Evolutionary conservation across 1,140 invertebrate species (phyloP).

Genomic region (Diuraphis noxia): DNA sequence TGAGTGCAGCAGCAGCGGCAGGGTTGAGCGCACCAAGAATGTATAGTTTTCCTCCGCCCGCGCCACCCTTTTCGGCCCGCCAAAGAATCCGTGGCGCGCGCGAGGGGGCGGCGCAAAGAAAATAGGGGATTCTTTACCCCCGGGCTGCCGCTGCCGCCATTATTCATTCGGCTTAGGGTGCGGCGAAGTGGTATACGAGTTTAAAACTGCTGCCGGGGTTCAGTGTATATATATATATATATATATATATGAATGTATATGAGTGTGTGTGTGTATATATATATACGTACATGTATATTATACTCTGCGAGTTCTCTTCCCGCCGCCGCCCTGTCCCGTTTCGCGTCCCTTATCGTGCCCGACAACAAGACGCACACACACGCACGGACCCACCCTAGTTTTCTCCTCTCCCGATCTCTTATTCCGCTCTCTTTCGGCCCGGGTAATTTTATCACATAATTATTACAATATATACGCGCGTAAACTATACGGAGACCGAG

Average conservation of each 20-base stretch:
- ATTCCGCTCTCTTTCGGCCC: conserved; percentile 9
- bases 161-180: conserved; percentile 35
- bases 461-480: conserved; percentile 7
- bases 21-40: conserved; percentile 34
- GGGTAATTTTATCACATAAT: conserved; percentile 22
- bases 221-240: neutral
- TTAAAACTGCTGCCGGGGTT: conserved; percentile 47
- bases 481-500: neutral
- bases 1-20: neutral
- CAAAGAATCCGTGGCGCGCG: conserved; percentile 36
- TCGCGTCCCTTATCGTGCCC: neutral
- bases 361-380: neutral
- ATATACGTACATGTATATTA: neutral
- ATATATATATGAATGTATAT: no score
- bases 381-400: neutral
- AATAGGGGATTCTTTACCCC: conserved; percentile 52
- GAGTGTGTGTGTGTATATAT: neutral
- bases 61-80: conserved; percentile 22
- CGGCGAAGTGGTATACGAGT: conserved; percentile 8
- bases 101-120: conserved; percentile 40
- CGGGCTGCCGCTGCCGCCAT: conserved; percentile 27
- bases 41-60: neutral
- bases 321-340: neutral
- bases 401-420: neutral
- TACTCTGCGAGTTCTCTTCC: neutral